phyloP scores from a whole-genome alignment of 2,797 vertebrate species.

The Sebastes taczanowskii region DNA sequence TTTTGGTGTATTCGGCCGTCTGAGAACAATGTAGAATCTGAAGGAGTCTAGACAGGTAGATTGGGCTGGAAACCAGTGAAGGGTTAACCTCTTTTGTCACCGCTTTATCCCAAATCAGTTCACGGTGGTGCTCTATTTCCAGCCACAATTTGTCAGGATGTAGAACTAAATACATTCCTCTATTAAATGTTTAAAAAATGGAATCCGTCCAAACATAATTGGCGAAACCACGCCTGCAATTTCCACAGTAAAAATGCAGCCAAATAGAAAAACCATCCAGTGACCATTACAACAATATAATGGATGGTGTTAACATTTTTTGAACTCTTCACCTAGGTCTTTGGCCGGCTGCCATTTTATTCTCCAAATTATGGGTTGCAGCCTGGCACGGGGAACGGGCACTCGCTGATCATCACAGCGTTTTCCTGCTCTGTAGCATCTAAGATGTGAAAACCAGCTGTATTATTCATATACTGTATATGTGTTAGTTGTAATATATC shows the following conservation, averaged over 20 bases:
- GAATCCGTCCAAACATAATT: neutral
- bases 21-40: slow-evolving; percentile 16
- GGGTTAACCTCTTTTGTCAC: slow-evolving; percentile 38
- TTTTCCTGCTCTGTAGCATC: slow-evolving; percentile 9
- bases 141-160: neutral
- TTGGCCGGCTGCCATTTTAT: slow-evolving; percentile 47
- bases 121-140: neutral
- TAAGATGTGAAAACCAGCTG: neutral
- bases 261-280: neutral
- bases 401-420: neutral
- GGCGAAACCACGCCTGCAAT: neutral
- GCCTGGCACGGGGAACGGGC: neutral
- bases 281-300: neutral
- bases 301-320: neutral
- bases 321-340: slow-evolving; percentile 10
- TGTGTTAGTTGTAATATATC: neutral
- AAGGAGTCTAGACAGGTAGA: slow-evolving; percentile 40
- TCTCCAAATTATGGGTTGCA: slow-evolving; percentile 19
- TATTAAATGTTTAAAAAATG: neutral
- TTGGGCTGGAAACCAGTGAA: slow-evolving; percentile 26
- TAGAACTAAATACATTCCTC: neutral
- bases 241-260: neutral
- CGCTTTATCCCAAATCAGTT: slow-evolving; percentile 22
- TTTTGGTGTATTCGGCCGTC: slow-evolving; percentile 42
- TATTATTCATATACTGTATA: neutral